Conservation (phyloP, 1,140 invertebrate genomes). For the Drosophila busckii region DNA sequence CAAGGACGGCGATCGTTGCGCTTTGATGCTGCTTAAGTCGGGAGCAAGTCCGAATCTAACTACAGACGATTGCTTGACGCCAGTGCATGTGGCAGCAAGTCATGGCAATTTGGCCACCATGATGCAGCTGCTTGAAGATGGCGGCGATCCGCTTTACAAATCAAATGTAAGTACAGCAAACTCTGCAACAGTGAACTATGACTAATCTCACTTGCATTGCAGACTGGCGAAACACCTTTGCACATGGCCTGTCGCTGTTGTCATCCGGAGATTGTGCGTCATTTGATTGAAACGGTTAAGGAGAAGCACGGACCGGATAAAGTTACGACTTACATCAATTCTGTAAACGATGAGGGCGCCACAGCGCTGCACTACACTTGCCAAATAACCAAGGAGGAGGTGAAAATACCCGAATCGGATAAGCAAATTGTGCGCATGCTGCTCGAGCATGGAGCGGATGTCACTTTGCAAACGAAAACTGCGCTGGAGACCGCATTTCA, state of each 20-base stretch:
- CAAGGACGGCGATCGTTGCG: conserved; percentile 96
- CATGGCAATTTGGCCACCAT: conserved; percentile 93
- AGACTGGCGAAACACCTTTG: conserved; percentile 97
- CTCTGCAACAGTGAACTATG: neutral
- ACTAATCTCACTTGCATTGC: neutral
- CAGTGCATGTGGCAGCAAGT: conserved; percentile 93
- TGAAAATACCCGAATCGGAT: conserved; percentile 88
- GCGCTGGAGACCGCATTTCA: conserved; percentile 96
- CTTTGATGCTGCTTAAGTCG: conserved; percentile 97
- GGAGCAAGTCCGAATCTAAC: conserved; percentile 96
- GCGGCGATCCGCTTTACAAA: conserved; percentile 92
- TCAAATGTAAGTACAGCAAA: conserved; percentile 85
- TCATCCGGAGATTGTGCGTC: conserved; percentile 90
- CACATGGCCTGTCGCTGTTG: conserved; percentile 94
- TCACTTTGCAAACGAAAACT: conserved; percentile 90
- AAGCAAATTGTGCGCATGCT: conserved; percentile 93
- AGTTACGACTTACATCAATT: conserved; percentile 88
- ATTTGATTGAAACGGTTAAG: conserved; percentile 92
- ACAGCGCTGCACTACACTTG: conserved; percentile 94
- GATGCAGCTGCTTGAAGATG: conserved; percentile 91
- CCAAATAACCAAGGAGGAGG: conserved; percentile 88
- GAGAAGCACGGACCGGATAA: conserved; percentile 85
- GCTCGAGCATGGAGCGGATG: conserved; percentile 93
- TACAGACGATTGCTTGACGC: conserved; percentile 95
- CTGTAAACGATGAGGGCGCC: conserved; percentile 93